Evolutionary conservation across 2,888 invertebrate species (phyloP).

Genomic region (Neoaliturus tenellus): DNA sequence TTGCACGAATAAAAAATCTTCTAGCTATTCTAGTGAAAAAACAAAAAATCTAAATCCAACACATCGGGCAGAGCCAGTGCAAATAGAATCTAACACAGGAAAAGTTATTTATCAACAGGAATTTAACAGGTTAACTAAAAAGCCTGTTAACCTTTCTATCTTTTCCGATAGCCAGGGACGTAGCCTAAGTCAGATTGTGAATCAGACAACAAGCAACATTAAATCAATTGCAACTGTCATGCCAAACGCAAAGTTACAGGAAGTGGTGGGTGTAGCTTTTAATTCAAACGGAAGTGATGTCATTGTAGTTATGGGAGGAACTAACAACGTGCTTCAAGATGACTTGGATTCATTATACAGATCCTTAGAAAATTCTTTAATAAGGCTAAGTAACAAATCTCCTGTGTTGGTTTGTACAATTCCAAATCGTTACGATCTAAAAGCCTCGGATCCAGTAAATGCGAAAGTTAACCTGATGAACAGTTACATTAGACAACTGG

Average conservation of each 20-base stretch:
- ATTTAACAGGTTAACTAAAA: neutral
- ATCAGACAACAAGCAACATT: neutral
- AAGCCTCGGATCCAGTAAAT: neutral
- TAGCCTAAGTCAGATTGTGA: neutral
- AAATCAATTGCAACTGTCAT: neutral
- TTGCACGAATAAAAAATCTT: neutral
- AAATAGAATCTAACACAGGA: neutral
- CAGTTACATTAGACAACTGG: neutral
- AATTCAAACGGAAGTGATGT: neutral
- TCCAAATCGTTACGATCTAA: neutral
- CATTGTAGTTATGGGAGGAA: neutral
- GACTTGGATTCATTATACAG: neutral
- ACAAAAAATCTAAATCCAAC: neutral
- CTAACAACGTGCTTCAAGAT: neutral
- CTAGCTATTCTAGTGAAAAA: neutral
- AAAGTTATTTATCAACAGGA: neutral
- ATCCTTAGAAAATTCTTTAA: neutral
- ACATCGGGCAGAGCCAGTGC: neutral
- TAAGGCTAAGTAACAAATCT: neutral
- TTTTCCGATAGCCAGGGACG: constrained; percentile 9
- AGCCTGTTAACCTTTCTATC: neutral
- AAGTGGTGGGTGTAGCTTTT: neutral
- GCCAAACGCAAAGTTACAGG: neutral
- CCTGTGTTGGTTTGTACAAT: neutral
- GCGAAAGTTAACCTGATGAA: neutral